A percentile compares a stretch with the other conserved stretches of the same genome.
phyloP scores from a whole-genome alignment of 1,140 invertebrate species.

The Dolichoris vasculosae region DNA sequence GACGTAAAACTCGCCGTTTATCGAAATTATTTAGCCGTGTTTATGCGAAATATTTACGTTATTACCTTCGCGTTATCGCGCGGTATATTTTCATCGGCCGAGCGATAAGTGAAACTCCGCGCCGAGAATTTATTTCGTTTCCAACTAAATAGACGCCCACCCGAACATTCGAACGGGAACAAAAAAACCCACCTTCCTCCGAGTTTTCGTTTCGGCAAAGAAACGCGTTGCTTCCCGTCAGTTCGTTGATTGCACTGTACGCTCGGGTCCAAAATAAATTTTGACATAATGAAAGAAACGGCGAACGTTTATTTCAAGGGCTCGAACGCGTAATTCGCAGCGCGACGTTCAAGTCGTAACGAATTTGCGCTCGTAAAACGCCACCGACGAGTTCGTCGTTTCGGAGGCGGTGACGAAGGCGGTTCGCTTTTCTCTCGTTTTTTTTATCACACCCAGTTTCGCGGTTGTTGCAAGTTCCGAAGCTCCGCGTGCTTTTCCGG shows the following conservation, averaged over 20 bases:
- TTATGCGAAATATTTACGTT: not conserved
- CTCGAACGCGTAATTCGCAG: not conserved
- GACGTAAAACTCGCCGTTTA: slow-evolving; percentile 8
- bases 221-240: too few species aligned
- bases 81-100: not conserved
- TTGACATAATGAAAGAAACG: too few species aligned
- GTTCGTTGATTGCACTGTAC: too few species aligned
- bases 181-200: not conserved
- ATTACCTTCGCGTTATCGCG: not conserved
- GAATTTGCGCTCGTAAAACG: not conserved
- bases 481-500: not conserved
- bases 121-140: not conserved
- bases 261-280: slow-evolving; percentile 15
- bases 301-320: not conserved
- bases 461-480: not conserved
- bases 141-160: not conserved
- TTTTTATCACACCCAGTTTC: too few species aligned
- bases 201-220: not conserved
- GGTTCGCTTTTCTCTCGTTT: not conserved
- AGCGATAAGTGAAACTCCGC: not conserved
- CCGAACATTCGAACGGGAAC: not conserved
- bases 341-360: not conserved
- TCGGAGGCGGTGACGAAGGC: too few species aligned
- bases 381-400: slow-evolving; percentile 26
- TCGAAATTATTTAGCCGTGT: not conserved